Evolutionary conservation across 2,113 vertebrate genomes (phyloP), one percentile per base, ranked within the genome.

Genomic region (Cichladusa arquata): DNA sequence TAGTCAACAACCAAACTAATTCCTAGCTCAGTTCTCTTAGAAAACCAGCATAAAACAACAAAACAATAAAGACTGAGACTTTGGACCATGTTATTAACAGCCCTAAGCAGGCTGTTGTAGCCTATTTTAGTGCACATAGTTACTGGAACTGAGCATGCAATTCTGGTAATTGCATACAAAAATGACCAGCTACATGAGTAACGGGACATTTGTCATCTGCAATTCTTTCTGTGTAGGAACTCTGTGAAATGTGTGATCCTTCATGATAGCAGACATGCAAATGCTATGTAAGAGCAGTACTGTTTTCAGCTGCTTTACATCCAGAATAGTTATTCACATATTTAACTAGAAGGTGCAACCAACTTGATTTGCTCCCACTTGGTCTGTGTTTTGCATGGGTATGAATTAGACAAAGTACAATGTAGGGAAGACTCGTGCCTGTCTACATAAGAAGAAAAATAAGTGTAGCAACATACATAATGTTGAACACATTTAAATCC

Each of bases 91-190:
- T 38, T 81, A 86, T 71, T 78, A 93, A 60, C 71, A 90, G 81
- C 23, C 60, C 60, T 53, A 62, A 78, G 82, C 34, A 81, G 48
- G 31, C 62, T 78, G 40, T 47, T 74, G 64, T 62, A 88, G 67
- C 38, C 69, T 77, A 44, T 83, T 93, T 97, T 93, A 82, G 60
- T 74, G 80, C 86, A 51, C 40, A 8, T 20, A 31, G 74, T 87
- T 91, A 88, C 83, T 62, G 86, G 76, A 95, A 90, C 57, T 66
- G 70, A 76, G 28, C 53, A 57, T 56, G 45, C 44, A 72, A 9
- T 95, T 94, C 77, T 86, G 88, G 72, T 70, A 90, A 93, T 56
- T 62, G 51, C 85, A 86, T 25, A 88, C 53, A 74, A 93, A 93
- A 95, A 77, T 44, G 60, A 74, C 56, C 34, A 71, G 82, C 33